Base-by-base conservation (phyloP, 1,140 invertebrate species). In the Micrasema minimum region DNA sequence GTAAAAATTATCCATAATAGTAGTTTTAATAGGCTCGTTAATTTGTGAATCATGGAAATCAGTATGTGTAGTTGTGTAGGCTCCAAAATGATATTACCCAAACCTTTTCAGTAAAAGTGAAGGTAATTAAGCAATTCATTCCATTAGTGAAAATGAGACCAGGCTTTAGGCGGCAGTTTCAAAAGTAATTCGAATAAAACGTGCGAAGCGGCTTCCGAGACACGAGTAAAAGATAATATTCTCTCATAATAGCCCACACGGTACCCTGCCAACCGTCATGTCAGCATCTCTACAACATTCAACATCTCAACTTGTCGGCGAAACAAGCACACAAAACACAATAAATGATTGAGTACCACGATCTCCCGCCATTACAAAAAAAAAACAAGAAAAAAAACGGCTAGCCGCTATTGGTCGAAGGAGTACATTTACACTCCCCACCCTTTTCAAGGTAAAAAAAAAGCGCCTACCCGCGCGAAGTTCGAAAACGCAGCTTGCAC, bases 401-500 rank as follows among this genome's bases (percentile, higher is more conserved):
- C n/a, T 41, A 41, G 41, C 59, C 41, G 59, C 59, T 41, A 64
- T 64, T 64, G 59, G 43, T 45, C 59, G 41, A 46, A 14, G 59
- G 38, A 23, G 59, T 41, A 26, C 23, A 41, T 59, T 59, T 37
- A 37, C 43, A 31, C 41, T 22, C 43, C 31, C 59, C 57, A n/a
- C 59, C 59, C 59, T 37, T 46, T 31, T 23, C 41, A 14, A 9
- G 5, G 23, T 26, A 64, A 14, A 59, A 57, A 57, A 59, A 64
- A 45, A 18, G 41, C 43, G 22, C 41, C 41, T 46, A n/a, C 43
- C 38, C 59, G 41, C 59, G 59, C 41, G 22, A 64, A 64, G 41
- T 64, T 64, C 43, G 41, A 64, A 64, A 64, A 64, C 59, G 59
- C 59, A 64, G 59, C 41, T 64, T 64, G 59, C 59, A 64, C 59